Evolutionary conservation across 1,140 invertebrate genomes (phyloP), one percentile per base, ranked within the genome.

Genomic region (Goniozus legneri): DNA sequence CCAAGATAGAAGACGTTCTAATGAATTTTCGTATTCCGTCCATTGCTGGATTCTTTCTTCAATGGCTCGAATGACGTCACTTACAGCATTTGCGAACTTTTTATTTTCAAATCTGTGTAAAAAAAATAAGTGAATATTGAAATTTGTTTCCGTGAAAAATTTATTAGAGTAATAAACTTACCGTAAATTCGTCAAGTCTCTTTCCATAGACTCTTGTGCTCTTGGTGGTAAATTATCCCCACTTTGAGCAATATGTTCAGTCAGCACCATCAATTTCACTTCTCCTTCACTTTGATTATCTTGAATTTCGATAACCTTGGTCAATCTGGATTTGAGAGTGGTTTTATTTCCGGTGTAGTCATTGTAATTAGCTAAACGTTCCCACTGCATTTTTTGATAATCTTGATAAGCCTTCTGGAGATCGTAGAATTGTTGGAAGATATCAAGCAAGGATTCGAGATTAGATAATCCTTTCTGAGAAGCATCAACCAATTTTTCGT

Each of bases 21-120:
- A 83, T 2, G 88, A 87, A 44, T 83, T 82, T 64, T 97, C 93
- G 64, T 95, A 97, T 47, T 92, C 88, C 34, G 80, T 84, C 94
- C 94, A 97, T 72, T 95, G 91, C 56, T 88, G 83, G 27, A 97
- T 80, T 45, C 88, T 84, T 53, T 91, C 87, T 69, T 94, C 88
- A 18, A 97, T 77, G 21, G 82, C 83, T 54, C 85, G 84, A 59
- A 84, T 82, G 0, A 88, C 84, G 64, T 93, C 90, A 47, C 79
- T 83, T 20, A 92, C 73, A 0, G 86, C 82, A 1, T 80, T 80
- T n/a, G 80, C 78, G 47, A 92, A 90, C 63, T 92, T 93, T 41
- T 92, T 89, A 60, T 86, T 84, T 58, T 93, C 91, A 52, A 82
- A 82, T 62, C 82, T 80, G 32, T 35, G 57, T 54, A 54, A 27